Evolutionary conservation across 2,888 invertebrate species (phyloP).

Genomic region (Flexamia atlantica): DNA sequence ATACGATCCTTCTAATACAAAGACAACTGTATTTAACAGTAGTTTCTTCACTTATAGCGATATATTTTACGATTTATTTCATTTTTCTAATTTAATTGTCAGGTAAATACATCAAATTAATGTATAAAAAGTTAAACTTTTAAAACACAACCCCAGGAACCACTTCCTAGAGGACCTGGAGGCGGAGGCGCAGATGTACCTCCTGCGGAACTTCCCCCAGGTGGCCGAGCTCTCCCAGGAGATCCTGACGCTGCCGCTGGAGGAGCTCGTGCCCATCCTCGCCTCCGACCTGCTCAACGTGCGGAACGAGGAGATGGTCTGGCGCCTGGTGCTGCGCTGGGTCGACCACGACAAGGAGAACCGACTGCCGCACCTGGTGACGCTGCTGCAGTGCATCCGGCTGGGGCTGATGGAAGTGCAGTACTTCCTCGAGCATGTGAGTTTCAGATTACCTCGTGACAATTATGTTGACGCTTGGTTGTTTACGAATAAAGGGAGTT

Average conservation of each 20-base stretch:
- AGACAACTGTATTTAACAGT: too few relatives aligned
- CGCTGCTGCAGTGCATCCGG: slow-evolving; percentile 88
- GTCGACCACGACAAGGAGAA: slow-evolving; percentile 86
- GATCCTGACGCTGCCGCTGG: slow-evolving; percentile 83
- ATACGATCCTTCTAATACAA: too few relatives aligned
- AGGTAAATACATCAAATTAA: too few relatives aligned
- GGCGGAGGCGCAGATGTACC: slow-evolving; percentile 82
- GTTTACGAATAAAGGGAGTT: too few relatives aligned
- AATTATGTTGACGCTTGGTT: too few relatives aligned
- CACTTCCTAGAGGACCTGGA: slow-evolving; percentile 87
- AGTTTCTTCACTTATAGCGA: too few relatives aligned
- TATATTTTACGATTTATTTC: too few relatives aligned
- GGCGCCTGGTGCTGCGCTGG: slow-evolving; percentile 93
- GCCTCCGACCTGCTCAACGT: slow-evolving; percentile 92
- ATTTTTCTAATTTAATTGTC: too few relatives aligned
- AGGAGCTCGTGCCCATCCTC: slow-evolving; percentile 87
- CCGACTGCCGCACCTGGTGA: slow-evolving; percentile 86
- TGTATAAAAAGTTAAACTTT: too few relatives aligned
- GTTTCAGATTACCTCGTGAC: too few relatives aligned
- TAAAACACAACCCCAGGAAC: slow-evolving; percentile 74
- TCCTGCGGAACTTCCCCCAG: slow-evolving; percentile 86
- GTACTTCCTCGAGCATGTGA: slow-evolving; percentile 91
- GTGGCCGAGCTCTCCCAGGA: slow-evolving; percentile 86
- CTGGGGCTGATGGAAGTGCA: slow-evolving; percentile 91
- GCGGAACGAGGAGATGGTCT: slow-evolving; percentile 91